Evolutionary conservation across 2,888 invertebrate species (phyloP).

Genomic region (Hypena proboscidalis): DNA sequence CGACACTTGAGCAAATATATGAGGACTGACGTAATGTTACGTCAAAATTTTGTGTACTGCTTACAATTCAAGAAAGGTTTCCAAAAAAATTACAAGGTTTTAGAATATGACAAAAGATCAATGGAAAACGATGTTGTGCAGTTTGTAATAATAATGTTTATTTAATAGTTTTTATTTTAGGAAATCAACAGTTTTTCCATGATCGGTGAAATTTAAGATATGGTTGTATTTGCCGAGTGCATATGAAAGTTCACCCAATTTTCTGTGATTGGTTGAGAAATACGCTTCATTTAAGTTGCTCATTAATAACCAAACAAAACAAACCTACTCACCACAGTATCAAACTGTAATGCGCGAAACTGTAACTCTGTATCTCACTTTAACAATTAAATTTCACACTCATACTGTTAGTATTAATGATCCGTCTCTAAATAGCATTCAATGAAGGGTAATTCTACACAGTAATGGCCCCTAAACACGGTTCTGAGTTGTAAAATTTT

Average conservation of each 20-base stretch:
- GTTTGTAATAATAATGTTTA: too few species aligned
- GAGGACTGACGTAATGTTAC: slow-evolving; percentile 8
- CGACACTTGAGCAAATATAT: slow-evolving; percentile 16
- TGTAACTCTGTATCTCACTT: slow-evolving; percentile 8
- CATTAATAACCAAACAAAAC: background rate
- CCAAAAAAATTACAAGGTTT: too few species aligned
- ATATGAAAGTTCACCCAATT: too few species aligned
- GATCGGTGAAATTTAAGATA: too few species aligned
- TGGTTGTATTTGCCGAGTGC: too few species aligned
- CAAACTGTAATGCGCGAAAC: slow-evolving; percentile 7
- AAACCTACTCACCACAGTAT: background rate
- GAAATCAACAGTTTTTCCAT: too few species aligned
- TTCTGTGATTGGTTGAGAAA: too few species aligned
- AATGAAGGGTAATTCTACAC: slow-evolving; percentile 49
- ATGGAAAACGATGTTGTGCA: too few species aligned
- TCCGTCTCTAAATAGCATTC: slow-evolving; percentile 44
- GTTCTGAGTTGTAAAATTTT: slow-evolving; percentile 50
- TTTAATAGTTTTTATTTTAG: too few species aligned
- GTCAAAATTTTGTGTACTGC: slow-evolving; percentile 5
- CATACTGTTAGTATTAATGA: slow-evolving; percentile 36
- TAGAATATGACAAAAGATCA: too few species aligned
- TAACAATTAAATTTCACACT: slow-evolving; percentile 18
- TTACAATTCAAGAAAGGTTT: slow-evolving; percentile 6
- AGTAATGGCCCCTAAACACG: slow-evolving; percentile 51
- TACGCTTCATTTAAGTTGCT: too few species aligned